phyloP scores from a whole-genome alignment of 1,140 invertebrate genomes.

The Onthophagus taurus region DNA sequence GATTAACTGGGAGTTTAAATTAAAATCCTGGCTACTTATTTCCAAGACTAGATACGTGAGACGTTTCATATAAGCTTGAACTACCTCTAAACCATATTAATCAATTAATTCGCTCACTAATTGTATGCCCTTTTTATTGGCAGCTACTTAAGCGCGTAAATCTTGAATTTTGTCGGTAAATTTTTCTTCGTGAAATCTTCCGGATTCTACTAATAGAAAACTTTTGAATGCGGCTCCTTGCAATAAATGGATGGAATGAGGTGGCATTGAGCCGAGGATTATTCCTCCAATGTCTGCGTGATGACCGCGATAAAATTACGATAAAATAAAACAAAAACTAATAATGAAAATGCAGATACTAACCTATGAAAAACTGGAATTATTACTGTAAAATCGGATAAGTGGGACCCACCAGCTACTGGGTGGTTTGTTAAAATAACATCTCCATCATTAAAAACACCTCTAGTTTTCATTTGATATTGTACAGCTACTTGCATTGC shows the following conservation, averaged over 20 bases:
- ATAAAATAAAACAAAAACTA: background rate
- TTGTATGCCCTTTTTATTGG: constrained; percentile 89
- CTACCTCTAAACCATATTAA: constrained; percentile 81
- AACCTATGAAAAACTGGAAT: constrained; percentile 89
- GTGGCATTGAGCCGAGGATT: constrained; percentile 97
- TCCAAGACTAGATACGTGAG: too few relatives aligned
- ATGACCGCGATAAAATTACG: constrained; percentile 66
- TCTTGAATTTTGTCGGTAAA: constrained; percentile 93
- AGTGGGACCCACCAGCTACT: constrained; percentile 90
- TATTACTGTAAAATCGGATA: constrained; percentile 97
- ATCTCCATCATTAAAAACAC: constrained; percentile 73
- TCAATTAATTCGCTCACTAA: constrained; percentile 83
- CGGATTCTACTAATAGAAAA: constrained; percentile 81
- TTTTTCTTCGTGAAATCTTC: constrained; percentile 62
- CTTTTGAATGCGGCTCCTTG: constrained; percentile 93
- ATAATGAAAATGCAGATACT: constrained; percentile 24
- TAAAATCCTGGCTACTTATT: too few relatives aligned
- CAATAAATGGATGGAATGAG: constrained; percentile 78
- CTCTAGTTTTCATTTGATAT: constrained; percentile 67
- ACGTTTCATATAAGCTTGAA: constrained; percentile 95
- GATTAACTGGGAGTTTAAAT: too few relatives aligned
- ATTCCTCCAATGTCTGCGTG: constrained; percentile 99
- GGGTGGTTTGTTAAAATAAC: constrained; percentile 96
- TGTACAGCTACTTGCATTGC: constrained; percentile 96
- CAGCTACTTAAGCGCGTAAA: constrained; percentile 93